These are phyloP conservation scores for Benthosema pterotum DNA, from an alignment of 2,797 vertebrate species.

Conservation along the genomic window DNA sequence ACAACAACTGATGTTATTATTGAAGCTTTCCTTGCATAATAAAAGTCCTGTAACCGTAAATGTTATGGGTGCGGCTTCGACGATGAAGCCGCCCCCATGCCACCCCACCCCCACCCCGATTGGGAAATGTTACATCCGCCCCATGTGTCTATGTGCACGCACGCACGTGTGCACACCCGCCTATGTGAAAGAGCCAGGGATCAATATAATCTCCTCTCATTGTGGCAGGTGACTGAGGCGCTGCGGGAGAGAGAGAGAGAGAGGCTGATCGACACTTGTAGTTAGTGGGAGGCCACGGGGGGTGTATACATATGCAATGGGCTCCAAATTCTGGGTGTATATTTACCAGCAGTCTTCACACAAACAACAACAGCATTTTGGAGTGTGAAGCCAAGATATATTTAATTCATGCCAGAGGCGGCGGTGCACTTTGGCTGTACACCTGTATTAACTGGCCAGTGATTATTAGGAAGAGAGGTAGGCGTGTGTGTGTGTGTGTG, in stretches of 20 bases:
- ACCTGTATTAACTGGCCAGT: conserved; percentile 51
- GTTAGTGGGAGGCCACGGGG: conserved; percentile 61
- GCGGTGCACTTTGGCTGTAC: conserved; percentile 42
- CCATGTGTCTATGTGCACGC: too few relatives aligned
- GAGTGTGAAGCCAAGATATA: conserved; percentile 65
- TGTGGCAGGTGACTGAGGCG: conserved; percentile 67
- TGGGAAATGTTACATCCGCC: too few relatives aligned
- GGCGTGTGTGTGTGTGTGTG: conserved; percentile 16
- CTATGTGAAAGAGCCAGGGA: too few relatives aligned
- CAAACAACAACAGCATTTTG: conserved; percentile 70
- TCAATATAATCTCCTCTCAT: conserved; percentile 65
- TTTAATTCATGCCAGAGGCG: conserved; percentile 74
- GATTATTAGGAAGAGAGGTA: conserved; percentile 55
- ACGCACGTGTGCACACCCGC: too few relatives aligned
- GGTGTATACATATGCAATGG: conserved; percentile 73
- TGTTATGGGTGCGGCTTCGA: too few relatives aligned
- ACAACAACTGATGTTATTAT: too few relatives aligned
- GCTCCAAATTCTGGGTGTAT: conserved; percentile 59
- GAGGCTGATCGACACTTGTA: conserved; percentile 58
- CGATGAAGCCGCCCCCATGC: too few relatives aligned
- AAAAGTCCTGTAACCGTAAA: too few relatives aligned
- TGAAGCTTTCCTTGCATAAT: too few relatives aligned
- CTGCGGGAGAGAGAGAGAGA: conserved; percentile 58
- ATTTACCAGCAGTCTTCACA: conserved; percentile 70
- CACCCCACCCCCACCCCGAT: too few relatives aligned